Evolutionary conservation across 2,888 invertebrate genomes (phyloP).

Genomic region (Acleris sparsana): DNA sequence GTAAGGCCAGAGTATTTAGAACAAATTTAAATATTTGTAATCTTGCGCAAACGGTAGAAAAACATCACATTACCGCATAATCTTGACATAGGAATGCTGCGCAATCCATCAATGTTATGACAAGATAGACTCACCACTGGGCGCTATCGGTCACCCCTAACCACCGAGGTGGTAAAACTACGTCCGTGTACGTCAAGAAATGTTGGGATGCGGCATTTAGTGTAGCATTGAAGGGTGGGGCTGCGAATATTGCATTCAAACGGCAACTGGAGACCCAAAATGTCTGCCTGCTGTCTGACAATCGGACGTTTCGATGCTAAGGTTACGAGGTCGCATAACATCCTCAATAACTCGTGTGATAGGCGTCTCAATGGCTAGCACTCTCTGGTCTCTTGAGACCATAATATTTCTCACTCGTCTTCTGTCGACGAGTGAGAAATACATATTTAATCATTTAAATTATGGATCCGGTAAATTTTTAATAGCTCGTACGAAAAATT

Average conservation of each 20-base stretch:
- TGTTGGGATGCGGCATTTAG: conserved; percentile 42
- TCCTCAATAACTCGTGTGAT: conserved; percentile 18
- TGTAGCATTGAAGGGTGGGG: conserved; percentile 66
- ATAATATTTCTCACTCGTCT: too few relatives aligned
- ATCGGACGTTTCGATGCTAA: conserved; percentile 19
- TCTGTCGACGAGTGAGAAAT: neutral
- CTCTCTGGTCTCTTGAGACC: neutral
- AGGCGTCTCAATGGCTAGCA: conserved; percentile 13
- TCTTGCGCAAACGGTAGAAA: conserved; percentile 3
- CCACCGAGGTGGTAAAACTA: neutral
- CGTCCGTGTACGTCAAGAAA: neutral
- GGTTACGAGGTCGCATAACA: conserved; percentile 35
- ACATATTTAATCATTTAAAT: neutral
- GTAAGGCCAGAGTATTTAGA: conserved; percentile 14
- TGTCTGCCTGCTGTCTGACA: conserved; percentile 40
- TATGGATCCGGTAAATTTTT: neutral
- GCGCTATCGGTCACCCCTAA: conserved; percentile 7
- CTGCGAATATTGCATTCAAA: conserved; percentile 40
- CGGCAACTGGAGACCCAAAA: conserved; percentile 49
- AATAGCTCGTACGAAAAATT: too few relatives aligned
- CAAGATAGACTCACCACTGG: neutral
- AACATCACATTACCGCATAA: conserved; percentile 15
- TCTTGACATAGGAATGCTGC: conserved; percentile 22
- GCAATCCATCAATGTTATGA: conserved; percentile 30
- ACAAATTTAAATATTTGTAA: conserved; percentile 13